Percentiles rank a stretch among this genome's conserved stretches.
These are phyloP conservation scores for Chelon labrosus DNA, from an alignment of 2,797 vertebrate genomes.

Conservation along the genomic window DNA sequence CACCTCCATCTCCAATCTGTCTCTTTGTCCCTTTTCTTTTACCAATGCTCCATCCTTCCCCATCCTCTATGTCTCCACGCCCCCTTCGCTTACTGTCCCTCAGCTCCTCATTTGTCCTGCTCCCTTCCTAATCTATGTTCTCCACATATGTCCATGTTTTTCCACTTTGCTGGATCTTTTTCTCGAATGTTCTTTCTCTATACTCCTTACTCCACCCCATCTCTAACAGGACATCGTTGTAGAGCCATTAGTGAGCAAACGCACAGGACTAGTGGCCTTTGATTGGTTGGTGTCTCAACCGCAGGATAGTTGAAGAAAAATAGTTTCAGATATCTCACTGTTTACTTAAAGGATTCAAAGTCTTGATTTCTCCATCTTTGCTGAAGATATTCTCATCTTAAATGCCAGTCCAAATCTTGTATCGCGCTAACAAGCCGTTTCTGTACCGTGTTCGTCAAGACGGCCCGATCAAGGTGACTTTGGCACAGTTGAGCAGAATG, in stretches of 20 bases:
- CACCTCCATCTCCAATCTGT: slow-evolving; percentile 18
- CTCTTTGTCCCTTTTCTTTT: not conserved
- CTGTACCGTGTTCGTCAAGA: slow-evolving; percentile 20
- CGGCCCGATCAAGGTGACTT: slow-evolving; percentile 64
- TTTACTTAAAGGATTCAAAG: not conserved
- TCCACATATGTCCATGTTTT: not conserved
- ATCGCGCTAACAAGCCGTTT: slow-evolving; percentile 16
- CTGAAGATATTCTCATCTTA: slow-evolving; percentile 12
- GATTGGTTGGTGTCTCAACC: not conserved
- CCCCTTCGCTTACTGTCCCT: not conserved
- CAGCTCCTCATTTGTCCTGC: slow-evolving; percentile 9
- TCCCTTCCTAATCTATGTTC: slow-evolving; percentile 4
- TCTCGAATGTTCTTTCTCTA: not conserved
- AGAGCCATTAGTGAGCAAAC: not conserved
- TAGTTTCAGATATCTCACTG: not conserved
- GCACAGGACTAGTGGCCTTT: not conserved
- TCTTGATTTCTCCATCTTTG: not conserved
- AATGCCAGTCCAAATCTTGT: not conserved
- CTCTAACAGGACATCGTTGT: not conserved
- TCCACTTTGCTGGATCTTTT: not conserved
- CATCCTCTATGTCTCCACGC: not conserved
- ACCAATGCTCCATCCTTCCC: not conserved
- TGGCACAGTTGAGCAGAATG: slow-evolving; percentile 30
- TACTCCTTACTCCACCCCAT: not conserved
- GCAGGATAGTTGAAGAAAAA: no score